A percentile compares a stretch with the other conserved stretches of the same genome.
phyloP scores from a whole-genome alignment of 2,797 vertebrate species.

The Carcharodon carcharias region DNA sequence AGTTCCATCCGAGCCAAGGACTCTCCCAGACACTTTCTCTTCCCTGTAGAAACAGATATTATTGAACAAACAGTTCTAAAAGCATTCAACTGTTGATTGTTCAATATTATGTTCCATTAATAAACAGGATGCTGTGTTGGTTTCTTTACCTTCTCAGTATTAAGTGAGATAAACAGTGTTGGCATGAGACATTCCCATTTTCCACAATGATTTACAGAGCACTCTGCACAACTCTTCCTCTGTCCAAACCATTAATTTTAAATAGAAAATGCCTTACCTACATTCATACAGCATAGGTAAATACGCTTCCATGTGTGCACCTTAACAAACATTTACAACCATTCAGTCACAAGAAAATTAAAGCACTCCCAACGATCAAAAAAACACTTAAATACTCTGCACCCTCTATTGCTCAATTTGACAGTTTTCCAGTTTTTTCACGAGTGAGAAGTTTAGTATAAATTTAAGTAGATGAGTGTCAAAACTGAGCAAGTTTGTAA shows the following conservation, averaged over 20 bases:
- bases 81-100: background rate
- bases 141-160: background rate
- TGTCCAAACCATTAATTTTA: background rate
- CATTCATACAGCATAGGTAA: background rate
- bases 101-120: background rate
- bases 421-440: background rate
- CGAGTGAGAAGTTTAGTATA: background rate
- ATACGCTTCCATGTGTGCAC: background rate
- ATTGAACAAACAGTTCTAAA: background rate
- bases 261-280: background rate
- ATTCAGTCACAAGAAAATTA: background rate
- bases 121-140: background rate
- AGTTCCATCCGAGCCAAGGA: conserved; percentile 45
- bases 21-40: conserved; percentile 47
- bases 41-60: conserved; percentile 41
- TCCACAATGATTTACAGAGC: background rate
- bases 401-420: background rate
- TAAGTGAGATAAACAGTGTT: background rate
- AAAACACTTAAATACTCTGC: background rate
- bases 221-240: background rate
- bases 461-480: background rate
- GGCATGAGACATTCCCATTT: background rate
- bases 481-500: background rate
- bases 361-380: background rate
- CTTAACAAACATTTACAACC: background rate